Evolutionary conservation across 2,113 vertebrate species (phyloP), one percentile per base, ranked within the genome.

Genomic region (Guaruba guarouba): DNA sequence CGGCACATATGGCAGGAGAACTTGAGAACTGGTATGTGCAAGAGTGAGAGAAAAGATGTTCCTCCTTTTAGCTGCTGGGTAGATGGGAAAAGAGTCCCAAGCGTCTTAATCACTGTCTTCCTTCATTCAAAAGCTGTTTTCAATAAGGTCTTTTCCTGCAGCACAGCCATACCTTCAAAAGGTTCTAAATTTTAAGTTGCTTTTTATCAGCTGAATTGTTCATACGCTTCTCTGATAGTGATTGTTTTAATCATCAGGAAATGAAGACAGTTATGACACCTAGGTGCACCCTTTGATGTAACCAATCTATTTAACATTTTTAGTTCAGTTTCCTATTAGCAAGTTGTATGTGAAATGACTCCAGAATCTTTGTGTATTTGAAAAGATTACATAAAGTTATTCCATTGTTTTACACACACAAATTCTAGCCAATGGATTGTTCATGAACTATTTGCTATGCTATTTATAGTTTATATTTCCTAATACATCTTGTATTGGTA

Each of bases 1-100:
- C 43, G 94, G 71, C 48, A 87, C 86, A 96, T 94, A 88, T 95
- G 75, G 37, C 59, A 59, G 77, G 10, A 91, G 77, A 91, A 82
- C 82, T 90, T 91, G 61, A 86, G 46, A 88, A 86, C 49, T 79
- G 4, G 13, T 91, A n/a, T 44, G 44, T 85, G 17, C 41, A 91
- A 69, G 49, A 78, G 51, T 39, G 59, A 57, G 39, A 70, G 55
- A 91, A 88, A 75, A 92, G 44, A 44, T 62, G 3, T 63, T 87
- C 41, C n/a, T 93, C 22, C 12, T 93, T 93, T 76, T 59, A 91
- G 75, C 43, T 88, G 25, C 37, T 73, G 41, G 3, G 33, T 49
- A 83, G 31, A 69, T 31, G 5, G 37, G 54, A 64, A 88, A 67
- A 19, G 13, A 77, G 43, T 39, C 24, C 68, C 64, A 28, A 61